Conservation (phyloP, 2,113 vertebrate genomes). For the Embiotoca jacksoni region DNA sequence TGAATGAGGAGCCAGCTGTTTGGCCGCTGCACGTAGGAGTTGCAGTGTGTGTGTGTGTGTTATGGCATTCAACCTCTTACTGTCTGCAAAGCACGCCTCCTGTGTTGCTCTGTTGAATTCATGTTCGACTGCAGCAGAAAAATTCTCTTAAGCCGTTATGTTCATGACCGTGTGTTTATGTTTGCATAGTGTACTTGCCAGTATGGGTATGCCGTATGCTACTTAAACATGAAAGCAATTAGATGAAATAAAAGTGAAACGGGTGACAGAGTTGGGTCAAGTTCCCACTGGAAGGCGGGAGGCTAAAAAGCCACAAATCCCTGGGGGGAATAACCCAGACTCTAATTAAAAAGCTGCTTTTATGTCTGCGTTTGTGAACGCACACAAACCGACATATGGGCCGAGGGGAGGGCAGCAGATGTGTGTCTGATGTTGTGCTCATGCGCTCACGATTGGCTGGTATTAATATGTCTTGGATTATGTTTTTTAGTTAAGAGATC, state of each 20-base stretch:
- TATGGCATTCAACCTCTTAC: constrained; percentile 24
- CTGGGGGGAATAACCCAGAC: constrained; percentile 51
- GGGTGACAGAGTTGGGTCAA: constrained; percentile 60
- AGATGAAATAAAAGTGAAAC: constrained; percentile 64
- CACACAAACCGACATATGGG: constrained; percentile 4
- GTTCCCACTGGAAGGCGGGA: constrained; percentile 53
- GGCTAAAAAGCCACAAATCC: constrained; percentile 61
- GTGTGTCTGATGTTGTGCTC: constrained; percentile 3
- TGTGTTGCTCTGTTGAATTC: constrained; percentile 40
- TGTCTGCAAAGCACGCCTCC: constrained; percentile 21
- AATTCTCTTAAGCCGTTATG: neutral
- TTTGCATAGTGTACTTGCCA: constrained; percentile 10
- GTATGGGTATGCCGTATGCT: constrained; percentile 17
- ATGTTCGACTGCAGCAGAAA: neutral
- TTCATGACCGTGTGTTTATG: constrained; percentile 15
- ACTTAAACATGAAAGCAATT: constrained; percentile 63
- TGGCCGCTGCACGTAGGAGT: constrained; percentile 10
- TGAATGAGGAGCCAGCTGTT: constrained; percentile 43
- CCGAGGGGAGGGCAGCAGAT: constrained; percentile 31
- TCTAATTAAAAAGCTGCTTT: constrained; percentile 70
- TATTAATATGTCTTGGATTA: constrained; percentile 23
- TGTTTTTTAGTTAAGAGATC: neutral
- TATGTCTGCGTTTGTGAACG: constrained; percentile 48
- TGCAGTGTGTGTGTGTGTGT: constrained; percentile 25
- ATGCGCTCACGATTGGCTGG: constrained; percentile 4